These are phyloP conservation scores for Rhabdomys dilectus DNA, from an alignment of 2,113 vertebrate species.

Conservation along the genomic window DNA sequence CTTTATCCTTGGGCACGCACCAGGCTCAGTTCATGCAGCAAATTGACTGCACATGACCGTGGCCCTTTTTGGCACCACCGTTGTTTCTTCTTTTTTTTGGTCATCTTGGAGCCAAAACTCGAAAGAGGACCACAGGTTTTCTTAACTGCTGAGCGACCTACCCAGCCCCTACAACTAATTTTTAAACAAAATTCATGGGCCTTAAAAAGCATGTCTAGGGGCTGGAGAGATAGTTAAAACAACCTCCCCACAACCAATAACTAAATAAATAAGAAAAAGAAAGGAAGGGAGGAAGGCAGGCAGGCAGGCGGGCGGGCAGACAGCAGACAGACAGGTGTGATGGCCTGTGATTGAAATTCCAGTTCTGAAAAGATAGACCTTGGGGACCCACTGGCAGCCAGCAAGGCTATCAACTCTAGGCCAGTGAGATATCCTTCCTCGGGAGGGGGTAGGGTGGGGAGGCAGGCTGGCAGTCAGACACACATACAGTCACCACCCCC, in stretches of 20 bases:
- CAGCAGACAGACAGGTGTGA: neutral
- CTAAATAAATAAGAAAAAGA: neutral
- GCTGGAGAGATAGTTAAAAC: neutral
- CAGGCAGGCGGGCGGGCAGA: fast-evolving
- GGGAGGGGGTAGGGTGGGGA: fast-evolving
- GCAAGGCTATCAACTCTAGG: neutral
- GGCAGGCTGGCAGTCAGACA: neutral
- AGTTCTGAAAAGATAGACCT: neutral
- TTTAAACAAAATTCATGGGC: neutral
- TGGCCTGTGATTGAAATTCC: neutral
- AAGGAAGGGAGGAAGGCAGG: fast-evolving
- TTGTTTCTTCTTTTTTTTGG: too few relatives aligned
- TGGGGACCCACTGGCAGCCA: neutral
- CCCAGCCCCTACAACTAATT: neutral
- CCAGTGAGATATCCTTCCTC: neutral
- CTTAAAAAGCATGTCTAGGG: constrained; percentile 12
- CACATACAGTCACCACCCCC: neutral
- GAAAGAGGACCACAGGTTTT: neutral
- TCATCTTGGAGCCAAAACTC: too few relatives aligned
- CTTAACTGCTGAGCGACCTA: neutral
- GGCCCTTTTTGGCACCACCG: too few relatives aligned
- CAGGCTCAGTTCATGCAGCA: too few relatives aligned
- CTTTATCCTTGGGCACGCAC: too few relatives aligned
- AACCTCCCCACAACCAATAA: neutral
- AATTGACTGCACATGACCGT: too few relatives aligned